Evolutionary conservation across 2,797 vertebrate genomes (phyloP), one percentile per base, ranked within the genome.

Genomic region (Eulemur albifrons): DNA sequence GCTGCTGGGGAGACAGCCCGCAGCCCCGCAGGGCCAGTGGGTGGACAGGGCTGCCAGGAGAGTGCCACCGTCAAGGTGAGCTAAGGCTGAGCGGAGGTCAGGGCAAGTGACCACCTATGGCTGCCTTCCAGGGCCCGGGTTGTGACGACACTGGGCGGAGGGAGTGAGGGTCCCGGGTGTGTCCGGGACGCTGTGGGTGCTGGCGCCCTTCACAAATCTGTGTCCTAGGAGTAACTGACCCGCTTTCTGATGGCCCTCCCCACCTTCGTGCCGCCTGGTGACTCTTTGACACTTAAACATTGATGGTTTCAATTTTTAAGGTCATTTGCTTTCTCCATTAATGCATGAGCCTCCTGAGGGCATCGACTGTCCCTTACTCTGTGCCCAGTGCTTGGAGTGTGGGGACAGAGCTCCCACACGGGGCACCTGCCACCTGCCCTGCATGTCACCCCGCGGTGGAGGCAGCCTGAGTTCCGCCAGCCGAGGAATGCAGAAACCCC

Each of bases 41-140:
- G 13, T 10, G 40, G 11, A 27, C 59, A 63, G 81, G 27, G 17
- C 40, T 45, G 3, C 69, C 8, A 27, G 69, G 43, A 85, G 15
- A 27, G 18, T 4, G 15, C 30, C 2, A 0, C 7, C 21, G 18
- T 82, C 57, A n/a, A 0, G 0, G 30, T 1, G 11, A 11, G 30
- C 9, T 54, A 1, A 27, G 77, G 35, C 69, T 5, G 52, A 30
- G 17, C 18, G 11, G 63, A 48, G 82, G 61, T 43, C 4, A 27
- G 27, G 4, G 50, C 12, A 70, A 15, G 12, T 67, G 45, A 69
- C 83, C 18, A 20, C n/a, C 20, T 45, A 20, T n/a, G 15, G 57
- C 35, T 70, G 43, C 84, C 90, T 4, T 0, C 50, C 5, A 5
- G 63, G 43, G 30, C 80, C 23, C 35, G 57, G 43, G 23, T 40